Base-by-base conservation (phyloP, 2,888 invertebrate species). In the Drosophila merina region DNA sequence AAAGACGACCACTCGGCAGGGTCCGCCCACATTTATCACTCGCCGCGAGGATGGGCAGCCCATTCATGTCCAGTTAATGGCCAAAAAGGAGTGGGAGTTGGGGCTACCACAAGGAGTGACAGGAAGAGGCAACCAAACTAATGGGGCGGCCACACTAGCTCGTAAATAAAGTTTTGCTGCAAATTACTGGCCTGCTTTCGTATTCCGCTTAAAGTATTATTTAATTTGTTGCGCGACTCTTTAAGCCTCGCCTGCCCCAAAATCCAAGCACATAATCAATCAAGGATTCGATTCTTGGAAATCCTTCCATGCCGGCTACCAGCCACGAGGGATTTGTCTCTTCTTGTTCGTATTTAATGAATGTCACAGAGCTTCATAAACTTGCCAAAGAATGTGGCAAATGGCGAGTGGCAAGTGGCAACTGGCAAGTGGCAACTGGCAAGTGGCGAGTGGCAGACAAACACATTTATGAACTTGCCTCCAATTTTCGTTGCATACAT, bases 401-500 rank as follows among this genome's bases (percentile, higher is more conserved):
- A 36, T 36, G 36, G 33, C 33, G n/a, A 33, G n/a, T n/a, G 33
- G n/a, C 33, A 10, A 20, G 14, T 14, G 14, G 14, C 14, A 14
- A 14, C 14, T 14, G 14, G 36, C 54, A 38, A 55, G 45, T 44
- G 56, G 63, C 54, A 57, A 14, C 14, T 14, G 14, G 14, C 14
- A 5, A 28, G 6, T 28, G 36, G 36, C 55, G 44, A 55, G 45
- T 45, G 56, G 63, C 54, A 57, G 59, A 51, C 63, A 72, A 48
- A 63, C 48, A 54, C 63, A 72, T 76, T 68, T 77, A 72, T 78
- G 73, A 84, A 82, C 76, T 85, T 79, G 71, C 75, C 75, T 74
- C 42, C 51, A 51, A 64, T 63, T 79, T 71, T 67, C 36, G 75
- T 76, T 85, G 88, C 85, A 81, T 87, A 75, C 79, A 79, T 88